Evolutionary conservation across 2,113 vertebrate species (phyloP).

Genomic region (Anthoscopus minutus): DNA sequence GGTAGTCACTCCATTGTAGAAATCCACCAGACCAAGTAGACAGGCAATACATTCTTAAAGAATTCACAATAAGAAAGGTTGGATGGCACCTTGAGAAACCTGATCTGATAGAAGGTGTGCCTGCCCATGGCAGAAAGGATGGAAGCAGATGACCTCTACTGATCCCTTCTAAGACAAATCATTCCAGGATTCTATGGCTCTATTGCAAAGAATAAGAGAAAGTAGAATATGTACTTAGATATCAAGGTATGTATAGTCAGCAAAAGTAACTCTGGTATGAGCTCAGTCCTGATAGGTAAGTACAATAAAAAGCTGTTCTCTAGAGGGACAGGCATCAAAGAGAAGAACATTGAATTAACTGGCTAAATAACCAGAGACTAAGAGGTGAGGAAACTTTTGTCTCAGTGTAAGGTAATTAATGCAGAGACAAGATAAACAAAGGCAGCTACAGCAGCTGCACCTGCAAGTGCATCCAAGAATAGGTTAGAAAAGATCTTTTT

Average conservation of each 20-base stretch:
- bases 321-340: not conserved
- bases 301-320: not conserved
- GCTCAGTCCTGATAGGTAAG: not conserved
- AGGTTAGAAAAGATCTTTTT: not conserved
- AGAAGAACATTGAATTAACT: not conserved
- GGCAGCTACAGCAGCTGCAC: not conserved
- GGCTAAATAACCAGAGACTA: not conserved
- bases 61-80: not conserved
- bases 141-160: not conserved
- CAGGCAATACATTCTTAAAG: not conserved
- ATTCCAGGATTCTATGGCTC: not conserved
- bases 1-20: not conserved
- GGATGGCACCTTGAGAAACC: not conserved
- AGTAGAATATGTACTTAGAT: not conserved
- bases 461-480: not conserved
- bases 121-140: accelerated
- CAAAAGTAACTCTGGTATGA: not conserved
- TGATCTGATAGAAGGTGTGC: not conserved
- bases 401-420: not conserved
- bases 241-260: not conserved
- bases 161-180: not conserved
- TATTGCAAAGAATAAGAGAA: not conserved
- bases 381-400: not conserved
- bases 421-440: not conserved
- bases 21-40: not conserved